These are phyloP conservation scores for Todiramphus saurophagus DNA, from an alignment of 2,113 vertebrate species.

Conservation along the genomic window DNA sequence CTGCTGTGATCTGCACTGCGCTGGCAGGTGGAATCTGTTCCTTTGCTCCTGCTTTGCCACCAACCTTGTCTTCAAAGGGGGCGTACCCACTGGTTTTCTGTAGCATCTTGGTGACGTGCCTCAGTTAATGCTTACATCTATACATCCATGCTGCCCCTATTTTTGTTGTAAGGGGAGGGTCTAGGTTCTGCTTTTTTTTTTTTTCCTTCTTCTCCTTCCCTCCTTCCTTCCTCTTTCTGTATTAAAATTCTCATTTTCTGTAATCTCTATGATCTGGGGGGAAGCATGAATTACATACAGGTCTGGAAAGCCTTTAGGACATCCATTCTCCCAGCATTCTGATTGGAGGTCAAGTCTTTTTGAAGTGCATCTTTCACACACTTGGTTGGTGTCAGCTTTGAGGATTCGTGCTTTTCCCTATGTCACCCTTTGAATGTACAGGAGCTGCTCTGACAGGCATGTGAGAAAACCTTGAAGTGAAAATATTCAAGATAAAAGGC, in stretches of 20 bases:
- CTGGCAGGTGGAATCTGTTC: background rate
- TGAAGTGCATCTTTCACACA: background rate
- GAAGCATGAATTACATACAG: background rate
- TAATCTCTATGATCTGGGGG: background rate
- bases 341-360: background rate
- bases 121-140: background rate
- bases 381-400: accelerated
- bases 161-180: background rate
- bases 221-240: background rate
- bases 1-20: background rate
- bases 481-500: background rate
- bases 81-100: background rate
- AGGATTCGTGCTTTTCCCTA: background rate
- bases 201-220: too few species aligned
- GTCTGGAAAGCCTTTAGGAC: background rate
- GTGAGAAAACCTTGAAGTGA: background rate
- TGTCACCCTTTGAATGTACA: background rate
- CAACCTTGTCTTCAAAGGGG: background rate
- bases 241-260: background rate
- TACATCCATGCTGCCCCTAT: background rate
- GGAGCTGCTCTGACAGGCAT: background rate
- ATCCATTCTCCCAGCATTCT: background rate
- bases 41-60: background rate
- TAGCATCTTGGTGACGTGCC: background rate
- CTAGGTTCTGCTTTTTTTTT: background rate